A percentile compares a stretch with the other conserved stretches of the same genome.
These are phyloP conservation scores for Rhizomys pruinosus DNA, from an alignment of 2,113 vertebrate genomes.

Conservation along the genomic window DNA sequence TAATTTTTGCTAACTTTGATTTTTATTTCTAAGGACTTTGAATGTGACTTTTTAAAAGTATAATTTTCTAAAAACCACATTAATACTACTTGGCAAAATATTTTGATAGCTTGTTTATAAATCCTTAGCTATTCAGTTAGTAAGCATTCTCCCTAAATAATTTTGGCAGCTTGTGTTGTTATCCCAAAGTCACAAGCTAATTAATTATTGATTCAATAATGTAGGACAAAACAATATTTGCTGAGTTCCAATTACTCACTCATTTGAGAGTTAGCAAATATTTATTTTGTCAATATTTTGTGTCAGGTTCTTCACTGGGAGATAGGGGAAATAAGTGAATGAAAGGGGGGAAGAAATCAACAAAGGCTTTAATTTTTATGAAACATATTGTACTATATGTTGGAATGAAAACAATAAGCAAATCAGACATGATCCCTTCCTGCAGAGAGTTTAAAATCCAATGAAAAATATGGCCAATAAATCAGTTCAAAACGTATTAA, in stretches of 20 bases:
- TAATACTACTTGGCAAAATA: not conserved
- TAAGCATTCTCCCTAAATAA: slow-evolving; percentile 1
- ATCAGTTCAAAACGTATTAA: not conserved
- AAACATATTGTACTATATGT: not conserved
- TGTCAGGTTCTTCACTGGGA: not conserved
- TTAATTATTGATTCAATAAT: not conserved
- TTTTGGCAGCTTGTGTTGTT: slow-evolving; percentile 7
- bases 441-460: not conserved
- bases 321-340: not conserved
- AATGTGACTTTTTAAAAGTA: not conserved
- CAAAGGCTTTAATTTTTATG: not conserved
- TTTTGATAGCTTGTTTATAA: slow-evolving; percentile 5
- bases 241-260: not conserved
- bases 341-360: not conserved
- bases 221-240: not conserved
- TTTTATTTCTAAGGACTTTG: not conserved
- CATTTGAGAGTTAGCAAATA: not conserved
- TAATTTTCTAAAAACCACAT: too few relatives aligned
- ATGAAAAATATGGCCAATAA: not conserved
- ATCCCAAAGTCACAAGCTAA: not conserved
- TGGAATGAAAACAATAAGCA: not conserved
- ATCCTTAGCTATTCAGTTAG: not conserved
- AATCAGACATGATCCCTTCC: not conserved
- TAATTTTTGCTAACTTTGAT: slow-evolving; percentile 5
- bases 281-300: not conserved